These are phyloP conservation scores for Madoqua kirkii DNA, from an alignment of 2,113 vertebrate species.

Conservation along the genomic window DNA sequence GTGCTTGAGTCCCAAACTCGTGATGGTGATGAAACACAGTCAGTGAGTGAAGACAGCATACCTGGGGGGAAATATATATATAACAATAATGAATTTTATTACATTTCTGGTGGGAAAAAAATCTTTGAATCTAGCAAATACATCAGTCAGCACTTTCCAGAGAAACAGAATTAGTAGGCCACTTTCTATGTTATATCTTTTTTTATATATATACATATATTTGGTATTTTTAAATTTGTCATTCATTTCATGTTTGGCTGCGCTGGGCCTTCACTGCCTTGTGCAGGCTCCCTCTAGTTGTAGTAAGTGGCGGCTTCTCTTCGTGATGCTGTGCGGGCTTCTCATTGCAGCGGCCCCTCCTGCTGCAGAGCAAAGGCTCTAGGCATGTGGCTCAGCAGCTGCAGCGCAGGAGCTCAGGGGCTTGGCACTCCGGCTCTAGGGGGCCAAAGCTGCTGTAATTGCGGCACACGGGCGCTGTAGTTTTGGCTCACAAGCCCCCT, in stretches of 20 bases:
- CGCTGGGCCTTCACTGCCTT: neutral
- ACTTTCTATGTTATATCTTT: neutral
- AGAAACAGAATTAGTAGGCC: neutral
- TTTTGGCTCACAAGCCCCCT: neutral
- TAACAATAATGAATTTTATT: neutral
- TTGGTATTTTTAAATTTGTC: neutral
- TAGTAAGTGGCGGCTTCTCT: neutral
- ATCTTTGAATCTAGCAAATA: neutral
- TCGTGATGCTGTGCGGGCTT: fast-evolving
- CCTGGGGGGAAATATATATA: neutral
- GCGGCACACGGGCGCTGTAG: fast-evolving
- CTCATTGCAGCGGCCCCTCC: neutral
- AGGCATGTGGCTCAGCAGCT: neutral
- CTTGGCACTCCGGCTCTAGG: fast-evolving
- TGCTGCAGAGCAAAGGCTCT: neutral
- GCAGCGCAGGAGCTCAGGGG: fast-evolving
- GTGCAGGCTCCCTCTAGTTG: neutral
- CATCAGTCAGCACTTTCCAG: neutral
- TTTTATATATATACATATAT: neutral
- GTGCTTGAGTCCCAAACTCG: neutral
- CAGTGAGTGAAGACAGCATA: neutral
- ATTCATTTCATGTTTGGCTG: neutral
- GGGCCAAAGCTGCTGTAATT: fast-evolving
- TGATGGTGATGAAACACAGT: neutral
- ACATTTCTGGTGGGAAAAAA: neutral